A percentile compares a stretch with the other conserved stretches of the same genome.
Conservation (phyloP, 2,888 invertebrate genomes). For the Cephus nigrinus region DNA sequence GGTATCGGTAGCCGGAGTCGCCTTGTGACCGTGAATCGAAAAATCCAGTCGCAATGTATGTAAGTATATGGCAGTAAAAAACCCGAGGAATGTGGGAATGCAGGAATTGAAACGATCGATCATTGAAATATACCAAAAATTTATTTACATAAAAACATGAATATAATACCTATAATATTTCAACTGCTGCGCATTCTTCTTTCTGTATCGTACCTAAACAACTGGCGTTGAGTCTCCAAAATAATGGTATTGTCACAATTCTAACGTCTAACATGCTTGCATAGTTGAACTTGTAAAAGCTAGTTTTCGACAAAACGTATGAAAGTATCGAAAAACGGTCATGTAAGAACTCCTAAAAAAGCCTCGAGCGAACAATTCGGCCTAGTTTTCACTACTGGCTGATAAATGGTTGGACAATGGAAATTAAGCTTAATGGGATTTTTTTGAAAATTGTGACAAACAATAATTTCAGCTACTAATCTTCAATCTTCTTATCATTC, state of each 20-base stretch:
- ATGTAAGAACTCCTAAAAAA: neutral
- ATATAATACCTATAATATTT: conserved; percentile 60
- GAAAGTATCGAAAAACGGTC: neutral
- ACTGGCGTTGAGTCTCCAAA: conserved; percentile 41
- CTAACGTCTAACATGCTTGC: conserved; percentile 39
- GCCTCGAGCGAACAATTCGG: neutral
- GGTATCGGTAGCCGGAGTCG: no score
- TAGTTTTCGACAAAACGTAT: conserved; percentile 8
- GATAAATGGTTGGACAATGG: neutral
- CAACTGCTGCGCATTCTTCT: conserved; percentile 52
- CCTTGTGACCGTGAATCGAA: no score
- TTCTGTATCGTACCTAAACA: conserved; percentile 36
- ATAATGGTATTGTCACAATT: conserved; percentile 53
- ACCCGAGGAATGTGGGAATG: neutral
- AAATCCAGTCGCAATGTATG: neutral
- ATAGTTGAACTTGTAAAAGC: conserved; percentile 25
- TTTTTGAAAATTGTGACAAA: conserved; percentile 24
- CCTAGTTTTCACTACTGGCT: neutral
- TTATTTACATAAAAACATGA: conserved; percentile 65
- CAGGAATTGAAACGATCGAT: neutral
- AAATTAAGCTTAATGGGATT: neutral
- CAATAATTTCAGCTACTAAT: conserved; percentile 11
- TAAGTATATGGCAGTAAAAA: neutral
- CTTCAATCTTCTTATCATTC: conserved; percentile 31
- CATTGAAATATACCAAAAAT: conserved; percentile 64